Percentiles rank a stretch among this genome's conserved stretches.
Evolutionary conservation across 2,888 invertebrate genomes (phyloP).

Genomic region (Candidula unifasciata): DNA sequence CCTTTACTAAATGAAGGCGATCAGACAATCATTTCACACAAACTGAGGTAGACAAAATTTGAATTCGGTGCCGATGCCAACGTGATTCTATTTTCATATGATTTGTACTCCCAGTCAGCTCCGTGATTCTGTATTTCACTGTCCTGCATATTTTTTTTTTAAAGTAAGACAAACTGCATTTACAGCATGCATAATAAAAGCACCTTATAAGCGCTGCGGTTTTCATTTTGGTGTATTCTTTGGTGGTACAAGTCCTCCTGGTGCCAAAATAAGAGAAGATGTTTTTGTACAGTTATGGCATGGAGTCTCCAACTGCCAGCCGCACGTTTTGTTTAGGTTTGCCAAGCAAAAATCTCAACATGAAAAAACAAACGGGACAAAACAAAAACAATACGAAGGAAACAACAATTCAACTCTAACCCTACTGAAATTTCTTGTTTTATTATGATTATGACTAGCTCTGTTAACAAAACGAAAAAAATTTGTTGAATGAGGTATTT

Average conservation of each 20-base stretch:
- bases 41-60: too few relatives aligned
- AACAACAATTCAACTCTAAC: too few relatives aligned
- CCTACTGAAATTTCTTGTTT: too few relatives aligned
- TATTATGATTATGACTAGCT: too few relatives aligned
- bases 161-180: not conserved
- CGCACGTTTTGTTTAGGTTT: constrained; percentile 24
- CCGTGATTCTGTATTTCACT: not conserved
- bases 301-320: not conserved
- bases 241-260: not conserved
- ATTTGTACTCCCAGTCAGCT: not conserved
- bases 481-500: too few relatives aligned
- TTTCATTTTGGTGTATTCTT: constrained; percentile 47
- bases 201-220: constrained; percentile 59
- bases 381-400: too few relatives aligned
- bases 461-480: too few relatives aligned
- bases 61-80: not conserved
- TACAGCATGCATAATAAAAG: not conserved
- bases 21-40: too few relatives aligned
- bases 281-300: not conserved
- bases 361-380: not conserved
- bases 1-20: too few relatives aligned
- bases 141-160: not conserved
- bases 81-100: not conserved
- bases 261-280: not conserved
- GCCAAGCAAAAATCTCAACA: constrained; percentile 10